Conservation (phyloP, 2,113 vertebrate species). For the Odocoileus virginianus region DNA sequence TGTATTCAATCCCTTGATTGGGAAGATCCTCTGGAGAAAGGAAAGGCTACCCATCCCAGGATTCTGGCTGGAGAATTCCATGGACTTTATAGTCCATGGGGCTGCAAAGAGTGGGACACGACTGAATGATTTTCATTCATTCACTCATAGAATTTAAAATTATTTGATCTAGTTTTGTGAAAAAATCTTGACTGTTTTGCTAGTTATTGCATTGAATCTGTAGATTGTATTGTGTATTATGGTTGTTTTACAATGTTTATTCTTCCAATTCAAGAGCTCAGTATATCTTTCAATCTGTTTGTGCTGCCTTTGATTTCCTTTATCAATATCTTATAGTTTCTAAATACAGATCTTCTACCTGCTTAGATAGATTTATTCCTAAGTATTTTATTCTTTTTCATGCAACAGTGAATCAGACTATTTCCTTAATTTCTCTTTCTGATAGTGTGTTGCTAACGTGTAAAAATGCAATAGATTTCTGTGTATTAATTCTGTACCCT, state of each 20-base stretch:
- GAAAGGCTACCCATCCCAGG: not conserved
- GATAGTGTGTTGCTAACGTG: not conserved
- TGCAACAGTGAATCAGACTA: not conserved
- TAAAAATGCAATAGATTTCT: not conserved
- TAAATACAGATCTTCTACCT: not conserved
- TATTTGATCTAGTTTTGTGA: not conserved
- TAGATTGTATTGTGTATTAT: not conserved
- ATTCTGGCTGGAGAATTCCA: not conserved
- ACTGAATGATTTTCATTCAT: not conserved
- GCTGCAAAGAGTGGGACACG: fast-evolving
- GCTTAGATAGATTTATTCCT: not conserved
- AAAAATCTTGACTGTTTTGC: not conserved
- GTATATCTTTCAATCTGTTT: not conserved
- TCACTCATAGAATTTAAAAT: not conserved
- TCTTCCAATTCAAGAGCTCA: not conserved
- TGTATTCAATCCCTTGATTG: fast-evolving
- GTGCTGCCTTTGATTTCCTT: not conserved
- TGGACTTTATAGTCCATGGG: not conserved
- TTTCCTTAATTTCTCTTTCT: not conserved
- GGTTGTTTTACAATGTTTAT: not conserved
- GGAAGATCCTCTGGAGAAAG: not conserved
- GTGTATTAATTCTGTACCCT: not conserved
- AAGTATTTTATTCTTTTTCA: not conserved
- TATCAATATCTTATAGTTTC: not conserved
- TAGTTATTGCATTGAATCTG: not conserved